Evolutionary conservation across 2,113 vertebrate genomes (phyloP).

Genomic region (Marmota monax): DNA sequence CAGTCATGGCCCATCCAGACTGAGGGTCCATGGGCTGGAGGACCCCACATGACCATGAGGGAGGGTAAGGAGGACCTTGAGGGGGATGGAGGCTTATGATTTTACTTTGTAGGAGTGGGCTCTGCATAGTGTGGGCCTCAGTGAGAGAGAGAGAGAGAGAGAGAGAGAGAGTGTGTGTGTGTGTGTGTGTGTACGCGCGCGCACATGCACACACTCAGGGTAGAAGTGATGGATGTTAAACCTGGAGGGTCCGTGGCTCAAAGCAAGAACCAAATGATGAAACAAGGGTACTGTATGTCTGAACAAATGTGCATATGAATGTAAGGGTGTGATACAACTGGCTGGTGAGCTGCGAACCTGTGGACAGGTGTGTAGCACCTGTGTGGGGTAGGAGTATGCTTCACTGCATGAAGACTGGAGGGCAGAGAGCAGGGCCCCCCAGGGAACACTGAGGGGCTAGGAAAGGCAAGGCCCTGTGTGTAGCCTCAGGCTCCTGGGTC

Average conservation of each 20-base stretch:
- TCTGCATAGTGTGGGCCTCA: not conserved
- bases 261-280: not conserved
- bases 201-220: not conserved
- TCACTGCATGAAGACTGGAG: not conserved
- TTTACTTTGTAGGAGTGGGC: not conserved
- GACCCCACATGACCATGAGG: not conserved
- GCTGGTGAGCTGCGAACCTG: not conserved
- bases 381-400: no score
- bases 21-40: not conserved
- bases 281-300: not conserved
- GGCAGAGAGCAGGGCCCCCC: not conserved
- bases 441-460: not conserved
- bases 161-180: not conserved
- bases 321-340: no score
- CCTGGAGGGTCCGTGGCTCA: not conserved
- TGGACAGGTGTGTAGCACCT: not conserved
- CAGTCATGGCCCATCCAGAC: not conserved
- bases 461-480: not conserved
- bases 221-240: not conserved
- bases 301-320: no score
- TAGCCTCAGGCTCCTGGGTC: not conserved
- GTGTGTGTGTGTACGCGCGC: not conserved
- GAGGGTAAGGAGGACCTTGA: not conserved
- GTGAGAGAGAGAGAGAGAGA: no score
- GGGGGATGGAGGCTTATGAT: not conserved